These are phyloP conservation scores for Petrocephalus zakoni DNA, from an alignment of 2,113 vertebrate species.

Conservation along the genomic window DNA sequence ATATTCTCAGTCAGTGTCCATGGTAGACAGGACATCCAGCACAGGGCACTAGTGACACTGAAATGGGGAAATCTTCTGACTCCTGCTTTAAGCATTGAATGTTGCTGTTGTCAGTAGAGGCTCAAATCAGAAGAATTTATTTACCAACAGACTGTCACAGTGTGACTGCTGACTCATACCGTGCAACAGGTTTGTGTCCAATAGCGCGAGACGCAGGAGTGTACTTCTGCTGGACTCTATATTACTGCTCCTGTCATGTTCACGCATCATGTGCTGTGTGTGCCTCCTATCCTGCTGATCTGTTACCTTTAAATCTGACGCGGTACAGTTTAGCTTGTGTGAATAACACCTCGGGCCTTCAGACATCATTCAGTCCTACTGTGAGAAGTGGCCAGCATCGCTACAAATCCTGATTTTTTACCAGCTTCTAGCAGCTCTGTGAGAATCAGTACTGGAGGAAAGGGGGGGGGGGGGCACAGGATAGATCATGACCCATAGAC, in stretches of 20 bases:
- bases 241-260: background rate
- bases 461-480: background rate
- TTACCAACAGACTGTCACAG: background rate
- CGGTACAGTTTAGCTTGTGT: background rate
- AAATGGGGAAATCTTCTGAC: background rate
- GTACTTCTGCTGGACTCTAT: background rate
- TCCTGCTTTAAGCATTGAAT: background rate
- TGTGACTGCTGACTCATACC: background rate
- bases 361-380: background rate
- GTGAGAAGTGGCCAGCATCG: background rate
- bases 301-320: background rate
- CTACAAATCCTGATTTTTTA: background rate
- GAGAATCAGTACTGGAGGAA: background rate
- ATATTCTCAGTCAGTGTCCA: background rate
- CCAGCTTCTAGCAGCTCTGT: background rate
- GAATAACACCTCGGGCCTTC: background rate
- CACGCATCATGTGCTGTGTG: background rate
- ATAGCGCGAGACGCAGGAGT: background rate
- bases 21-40: background rate
- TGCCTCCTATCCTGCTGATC: background rate
- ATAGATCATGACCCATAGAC: background rate
- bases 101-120: background rate
- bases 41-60: background rate
- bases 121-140: background rate
- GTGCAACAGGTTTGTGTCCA: background rate